These are phyloP conservation scores for Gandaritis pyraliata DNA, from an alignment of 2,888 invertebrate genomes.

Conservation along the genomic window DNA sequence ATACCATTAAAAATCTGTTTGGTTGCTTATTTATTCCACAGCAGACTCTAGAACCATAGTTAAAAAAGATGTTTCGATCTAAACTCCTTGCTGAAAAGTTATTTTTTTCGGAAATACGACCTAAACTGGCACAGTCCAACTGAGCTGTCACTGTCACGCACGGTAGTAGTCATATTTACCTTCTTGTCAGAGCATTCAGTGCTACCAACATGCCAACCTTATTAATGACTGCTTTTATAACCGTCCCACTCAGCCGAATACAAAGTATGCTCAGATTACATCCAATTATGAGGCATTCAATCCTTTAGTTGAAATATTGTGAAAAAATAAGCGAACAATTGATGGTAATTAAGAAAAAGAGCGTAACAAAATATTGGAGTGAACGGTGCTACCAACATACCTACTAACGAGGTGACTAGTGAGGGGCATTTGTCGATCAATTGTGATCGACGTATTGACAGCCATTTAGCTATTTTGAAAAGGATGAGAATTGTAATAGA, in stretches of 20 bases:
- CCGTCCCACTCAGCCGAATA: conserved; percentile 67
- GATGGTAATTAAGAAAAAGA: conserved; percentile 77
- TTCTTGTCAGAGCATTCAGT: conserved; percentile 26
- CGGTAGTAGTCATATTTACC: conserved; percentile 32
- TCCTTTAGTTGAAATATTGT: conserved; percentile 72
- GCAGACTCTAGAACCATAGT: too few species aligned
- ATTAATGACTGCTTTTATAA: conserved; percentile 72
- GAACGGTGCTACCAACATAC: conserved; percentile 70
- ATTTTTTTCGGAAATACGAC: background rate
- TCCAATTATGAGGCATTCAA: conserved; percentile 83
- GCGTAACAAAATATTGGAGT: conserved; percentile 69
- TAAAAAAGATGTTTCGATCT: too few species aligned
- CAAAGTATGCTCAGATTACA: conserved; percentile 82
- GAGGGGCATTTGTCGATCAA: conserved; percentile 50
- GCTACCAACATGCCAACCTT: conserved; percentile 57
- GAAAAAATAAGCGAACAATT: conserved; percentile 76
- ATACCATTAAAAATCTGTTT: too few species aligned
- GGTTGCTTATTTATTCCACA: too few species aligned
- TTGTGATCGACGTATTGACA: conserved; percentile 23
- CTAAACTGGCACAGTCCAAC: background rate
- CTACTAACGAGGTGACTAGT: conserved; percentile 65
- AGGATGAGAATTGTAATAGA: too few species aligned
- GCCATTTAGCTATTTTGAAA: conserved; percentile 7
- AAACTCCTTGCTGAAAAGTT: background rate
- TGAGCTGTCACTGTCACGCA: conserved; percentile 23